phyloP scores from a whole-genome alignment of 2,113 vertebrate genomes.

The Sorex fumeus region DNA sequence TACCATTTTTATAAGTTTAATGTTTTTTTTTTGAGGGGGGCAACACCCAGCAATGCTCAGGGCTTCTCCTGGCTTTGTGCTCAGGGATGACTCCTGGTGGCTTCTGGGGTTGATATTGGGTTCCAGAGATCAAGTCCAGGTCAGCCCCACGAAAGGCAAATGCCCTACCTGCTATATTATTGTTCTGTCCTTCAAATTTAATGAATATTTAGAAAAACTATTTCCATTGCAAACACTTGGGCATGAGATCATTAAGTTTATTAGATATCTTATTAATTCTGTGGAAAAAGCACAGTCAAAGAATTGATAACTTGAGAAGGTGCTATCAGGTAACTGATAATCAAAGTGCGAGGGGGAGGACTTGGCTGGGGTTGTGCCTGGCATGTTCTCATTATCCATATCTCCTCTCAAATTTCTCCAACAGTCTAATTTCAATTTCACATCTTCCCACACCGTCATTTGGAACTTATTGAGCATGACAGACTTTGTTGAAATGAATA shows the following conservation, averaged over 20 bases:
- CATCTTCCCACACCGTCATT: conserved; percentile 63
- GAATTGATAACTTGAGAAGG: background rate
- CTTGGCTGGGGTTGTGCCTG: too few species aligned
- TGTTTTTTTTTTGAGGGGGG: too few species aligned
- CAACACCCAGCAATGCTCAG: too few species aligned
- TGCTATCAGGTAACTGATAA: background rate
- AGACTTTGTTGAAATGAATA: conserved; percentile 59
- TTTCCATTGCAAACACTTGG: conserved; percentile 3
- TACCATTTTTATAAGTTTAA: background rate
- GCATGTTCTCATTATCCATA: conserved; percentile 29
- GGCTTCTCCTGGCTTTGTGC: too few species aligned
- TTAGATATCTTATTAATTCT: conserved; percentile 17
- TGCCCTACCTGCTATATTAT: too few species aligned
- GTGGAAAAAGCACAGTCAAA: background rate
- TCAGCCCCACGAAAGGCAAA: too few species aligned
- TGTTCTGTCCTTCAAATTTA: too few species aligned
- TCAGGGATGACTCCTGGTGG: too few species aligned
- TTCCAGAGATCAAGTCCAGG: too few species aligned
- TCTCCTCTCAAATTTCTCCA: conserved; percentile 66
- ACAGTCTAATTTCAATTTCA: conserved; percentile 60
- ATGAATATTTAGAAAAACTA: background rate
- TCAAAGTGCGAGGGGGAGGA: background rate
- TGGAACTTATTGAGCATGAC: conserved; percentile 69
- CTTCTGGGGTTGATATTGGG: too few species aligned
- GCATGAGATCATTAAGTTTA: background rate